phyloP scores from a whole-genome alignment of 2,888 invertebrate genomes.

The Lutraria lutraria region DNA sequence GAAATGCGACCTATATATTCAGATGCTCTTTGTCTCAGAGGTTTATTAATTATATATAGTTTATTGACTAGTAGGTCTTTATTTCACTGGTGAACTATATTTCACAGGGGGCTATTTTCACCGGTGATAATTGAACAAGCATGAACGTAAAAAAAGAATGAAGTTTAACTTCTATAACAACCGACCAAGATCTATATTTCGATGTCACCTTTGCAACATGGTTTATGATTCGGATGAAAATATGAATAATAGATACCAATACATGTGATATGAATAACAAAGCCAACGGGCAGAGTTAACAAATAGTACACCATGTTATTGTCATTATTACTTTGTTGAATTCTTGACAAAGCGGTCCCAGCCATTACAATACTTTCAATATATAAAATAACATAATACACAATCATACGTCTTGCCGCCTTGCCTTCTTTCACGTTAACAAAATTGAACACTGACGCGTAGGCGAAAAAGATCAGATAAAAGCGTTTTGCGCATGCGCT shows the following conservation, averaged over 20 bases:
- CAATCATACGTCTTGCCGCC: not conserved
- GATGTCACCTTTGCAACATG: constrained; percentile 2
- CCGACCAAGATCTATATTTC: not conserved
- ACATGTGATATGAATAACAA: not conserved
- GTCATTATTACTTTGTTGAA: not conserved
- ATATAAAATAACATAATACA: constrained; percentile 1
- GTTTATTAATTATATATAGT: too few species aligned
- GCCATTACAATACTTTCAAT: constrained; percentile 8
- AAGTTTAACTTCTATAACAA: too few species aligned
- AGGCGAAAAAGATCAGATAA: not conserved
- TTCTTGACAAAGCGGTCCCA: not conserved
- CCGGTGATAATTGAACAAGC: too few species aligned
- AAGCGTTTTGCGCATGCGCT: not conserved
- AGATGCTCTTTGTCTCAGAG: too few species aligned
- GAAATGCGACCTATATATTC: too few species aligned
- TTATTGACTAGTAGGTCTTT: too few species aligned
- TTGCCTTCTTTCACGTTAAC: not conserved
- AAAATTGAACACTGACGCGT: constrained; percentile 2
- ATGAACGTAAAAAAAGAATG: too few species aligned
- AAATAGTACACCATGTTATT: not conserved
- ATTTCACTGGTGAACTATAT: too few species aligned
- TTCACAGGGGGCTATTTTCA: too few species aligned
- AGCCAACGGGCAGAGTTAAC: not conserved
- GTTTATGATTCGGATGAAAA: not conserved
- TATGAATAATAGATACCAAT: not conserved